phyloP scores from a whole-genome alignment of 2,888 invertebrate genomes.

The Drosophila mayaguana region DNA sequence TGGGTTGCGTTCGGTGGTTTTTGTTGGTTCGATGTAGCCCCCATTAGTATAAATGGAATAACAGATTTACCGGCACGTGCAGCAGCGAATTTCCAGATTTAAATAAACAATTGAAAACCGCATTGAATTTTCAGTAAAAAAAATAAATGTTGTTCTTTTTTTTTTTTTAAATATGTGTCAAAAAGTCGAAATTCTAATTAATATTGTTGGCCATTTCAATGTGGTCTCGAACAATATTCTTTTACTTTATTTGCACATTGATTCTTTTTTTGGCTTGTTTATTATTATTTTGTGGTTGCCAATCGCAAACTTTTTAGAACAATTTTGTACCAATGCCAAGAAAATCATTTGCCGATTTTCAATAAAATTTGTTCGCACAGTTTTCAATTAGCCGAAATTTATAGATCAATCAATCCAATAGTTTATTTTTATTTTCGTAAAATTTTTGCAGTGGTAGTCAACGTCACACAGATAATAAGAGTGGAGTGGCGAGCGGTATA shows the following conservation, averaged over 20 bases:
- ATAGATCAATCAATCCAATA: slow-evolving; percentile 45
- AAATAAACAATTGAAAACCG: slow-evolving; percentile 64
- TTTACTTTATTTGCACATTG: slow-evolving; percentile 29
- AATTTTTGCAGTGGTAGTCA: slow-evolving; percentile 33
- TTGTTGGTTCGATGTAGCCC: slow-evolving; percentile 34
- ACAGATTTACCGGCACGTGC: slow-evolving; percentile 59
- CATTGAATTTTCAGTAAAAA: slow-evolving; percentile 30
- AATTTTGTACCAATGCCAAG: slow-evolving; percentile 67
- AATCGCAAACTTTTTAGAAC: slow-evolving; percentile 48
- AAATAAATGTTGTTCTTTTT: background rate
- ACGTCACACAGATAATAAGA: slow-evolving; percentile 35
- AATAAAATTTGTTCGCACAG: slow-evolving; percentile 29
- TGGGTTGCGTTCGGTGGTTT: slow-evolving; percentile 21
- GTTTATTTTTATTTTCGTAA: slow-evolving; percentile 14
- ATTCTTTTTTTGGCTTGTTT: slow-evolving; percentile 27
- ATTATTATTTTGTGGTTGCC: slow-evolving; percentile 25
- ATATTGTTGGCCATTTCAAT: slow-evolving; percentile 35
- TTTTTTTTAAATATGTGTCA: slow-evolving; percentile 17
- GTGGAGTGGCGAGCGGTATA: slow-evolving; percentile 29
- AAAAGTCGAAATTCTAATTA: slow-evolving; percentile 43
- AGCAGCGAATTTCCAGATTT: slow-evolving; percentile 52
- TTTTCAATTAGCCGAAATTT: slow-evolving; percentile 61
- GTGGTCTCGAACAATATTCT: slow-evolving; percentile 16
- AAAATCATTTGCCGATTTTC: slow-evolving; percentile 66
- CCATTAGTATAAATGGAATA: slow-evolving; percentile 45